phyloP scores from a whole-genome alignment of 1,140 invertebrate genomes.

The Drosophila mauritiana region DNA sequence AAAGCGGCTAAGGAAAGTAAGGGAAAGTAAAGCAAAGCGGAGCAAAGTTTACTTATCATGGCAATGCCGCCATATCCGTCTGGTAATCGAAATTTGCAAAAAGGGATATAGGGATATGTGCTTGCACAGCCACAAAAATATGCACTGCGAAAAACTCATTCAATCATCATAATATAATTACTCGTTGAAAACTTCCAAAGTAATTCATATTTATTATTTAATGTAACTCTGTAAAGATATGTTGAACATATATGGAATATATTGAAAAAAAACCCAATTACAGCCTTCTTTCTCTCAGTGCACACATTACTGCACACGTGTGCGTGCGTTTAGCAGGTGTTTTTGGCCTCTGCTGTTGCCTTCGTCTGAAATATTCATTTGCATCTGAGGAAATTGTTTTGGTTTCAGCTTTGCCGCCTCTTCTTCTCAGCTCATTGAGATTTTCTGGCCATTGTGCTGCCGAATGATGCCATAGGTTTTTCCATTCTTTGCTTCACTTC shows the following conservation, averaged over 20 bases:
- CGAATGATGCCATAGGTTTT: constrained; percentile 17
- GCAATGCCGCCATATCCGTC: constrained; percentile 64
- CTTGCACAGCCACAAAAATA: constrained; percentile 15
- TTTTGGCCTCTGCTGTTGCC: constrained; percentile 15
- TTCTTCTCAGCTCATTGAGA: constrained; percentile 11
- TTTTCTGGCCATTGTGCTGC: constrained; percentile 12
- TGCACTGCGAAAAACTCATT: not conserved
- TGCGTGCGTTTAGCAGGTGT: constrained; percentile 47
- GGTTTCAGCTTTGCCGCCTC: constrained; percentile 17
- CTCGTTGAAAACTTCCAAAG: too few relatives aligned
- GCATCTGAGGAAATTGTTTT: constrained; percentile 66
- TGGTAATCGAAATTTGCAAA: constrained; percentile 69
- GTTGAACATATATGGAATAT: too few relatives aligned
- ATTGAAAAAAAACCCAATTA: too few relatives aligned
- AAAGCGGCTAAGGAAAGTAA: constrained; percentile 11
- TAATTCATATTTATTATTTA: too few relatives aligned
- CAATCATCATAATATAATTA: too few relatives aligned
- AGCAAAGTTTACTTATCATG: constrained; percentile 54
- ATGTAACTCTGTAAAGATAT: too few relatives aligned
- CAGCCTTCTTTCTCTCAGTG: not conserved
- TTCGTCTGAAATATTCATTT: constrained; percentile 47
- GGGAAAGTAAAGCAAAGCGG: constrained; percentile 14
- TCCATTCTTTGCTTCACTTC: not conserved
- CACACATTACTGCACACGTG: constrained; percentile 19
- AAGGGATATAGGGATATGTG: constrained; percentile 42